phyloP scores from a whole-genome alignment of 2,797 vertebrate species.

The Tapirus indicus region DNA sequence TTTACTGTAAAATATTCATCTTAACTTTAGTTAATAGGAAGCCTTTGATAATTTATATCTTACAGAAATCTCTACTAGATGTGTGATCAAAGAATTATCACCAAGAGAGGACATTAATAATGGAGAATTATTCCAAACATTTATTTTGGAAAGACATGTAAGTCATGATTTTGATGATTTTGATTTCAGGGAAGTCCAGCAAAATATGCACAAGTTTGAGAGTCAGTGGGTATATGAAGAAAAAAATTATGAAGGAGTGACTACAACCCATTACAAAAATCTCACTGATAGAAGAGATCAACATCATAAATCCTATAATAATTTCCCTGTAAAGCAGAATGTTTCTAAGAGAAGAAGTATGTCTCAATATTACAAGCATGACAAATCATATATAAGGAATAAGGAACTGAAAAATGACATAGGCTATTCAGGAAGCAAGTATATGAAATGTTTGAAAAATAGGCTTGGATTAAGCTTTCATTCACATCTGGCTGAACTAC shows the following conservation, averaged over 20 bases:
- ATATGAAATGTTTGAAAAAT: not conserved
- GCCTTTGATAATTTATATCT: not conserved
- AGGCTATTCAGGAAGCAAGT: not conserved
- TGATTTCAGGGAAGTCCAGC: not conserved
- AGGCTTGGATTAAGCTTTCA: not conserved
- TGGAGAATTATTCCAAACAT: not conserved
- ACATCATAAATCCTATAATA: not conserved
- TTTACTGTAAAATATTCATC: not conserved
- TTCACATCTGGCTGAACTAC: not conserved
- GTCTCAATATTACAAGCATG: slow-evolving; percentile 43
- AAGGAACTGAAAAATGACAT: not conserved
- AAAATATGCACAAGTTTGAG: not conserved
- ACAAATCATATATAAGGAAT: not conserved
- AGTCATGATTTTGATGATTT: not conserved
- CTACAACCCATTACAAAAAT: not conserved
- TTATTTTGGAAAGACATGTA: not conserved
- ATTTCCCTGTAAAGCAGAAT: not conserved
- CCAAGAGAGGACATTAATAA: not conserved
- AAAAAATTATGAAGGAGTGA: not conserved
- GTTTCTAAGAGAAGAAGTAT: not conserved
- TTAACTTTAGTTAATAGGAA: not conserved
- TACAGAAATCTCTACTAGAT: not conserved
- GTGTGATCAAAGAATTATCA: not conserved
- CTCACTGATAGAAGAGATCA: not conserved
- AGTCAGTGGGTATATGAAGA: not conserved